Conservation (phyloP, 2,797 vertebrate genomes). For the Anisognathus igniventris region DNA sequence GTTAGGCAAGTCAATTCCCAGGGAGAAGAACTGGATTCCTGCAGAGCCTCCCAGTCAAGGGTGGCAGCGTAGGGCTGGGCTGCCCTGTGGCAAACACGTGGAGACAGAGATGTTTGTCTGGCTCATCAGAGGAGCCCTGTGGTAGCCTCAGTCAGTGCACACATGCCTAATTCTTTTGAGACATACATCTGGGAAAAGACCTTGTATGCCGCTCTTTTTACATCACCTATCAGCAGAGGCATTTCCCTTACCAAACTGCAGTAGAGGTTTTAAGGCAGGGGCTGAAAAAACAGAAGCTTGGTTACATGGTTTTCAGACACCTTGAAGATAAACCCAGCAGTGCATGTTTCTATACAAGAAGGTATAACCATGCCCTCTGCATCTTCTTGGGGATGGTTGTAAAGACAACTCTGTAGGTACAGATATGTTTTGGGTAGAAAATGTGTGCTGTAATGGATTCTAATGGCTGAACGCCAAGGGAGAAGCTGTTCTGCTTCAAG, state of each 20-base stretch:
- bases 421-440: slow-evolving; percentile 39
- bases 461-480: slow-evolving; percentile 45
- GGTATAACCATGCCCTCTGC: background rate
- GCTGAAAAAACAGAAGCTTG: background rate
- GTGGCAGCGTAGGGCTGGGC: background rate
- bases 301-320: background rate
- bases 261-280: background rate
- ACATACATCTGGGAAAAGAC: background rate
- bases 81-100: background rate
- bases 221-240: background rate
- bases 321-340: background rate
- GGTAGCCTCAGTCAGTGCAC: background rate
- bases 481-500: slow-evolving; percentile 58
- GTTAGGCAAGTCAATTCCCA: background rate
- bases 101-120: background rate
- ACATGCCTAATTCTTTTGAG: background rate
- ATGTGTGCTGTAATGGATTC: slow-evolving; percentile 37
- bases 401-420: background rate
- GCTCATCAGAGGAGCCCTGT: background rate
- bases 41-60: background rate
- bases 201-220: background rate
- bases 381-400: background rate
- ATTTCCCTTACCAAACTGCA: background rate
- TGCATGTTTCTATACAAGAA: background rate
- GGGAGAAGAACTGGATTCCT: background rate